These are phyloP conservation scores for Aeoliscus strigatus DNA, from an alignment of 2,797 vertebrate genomes.

Conservation along the genomic window DNA sequence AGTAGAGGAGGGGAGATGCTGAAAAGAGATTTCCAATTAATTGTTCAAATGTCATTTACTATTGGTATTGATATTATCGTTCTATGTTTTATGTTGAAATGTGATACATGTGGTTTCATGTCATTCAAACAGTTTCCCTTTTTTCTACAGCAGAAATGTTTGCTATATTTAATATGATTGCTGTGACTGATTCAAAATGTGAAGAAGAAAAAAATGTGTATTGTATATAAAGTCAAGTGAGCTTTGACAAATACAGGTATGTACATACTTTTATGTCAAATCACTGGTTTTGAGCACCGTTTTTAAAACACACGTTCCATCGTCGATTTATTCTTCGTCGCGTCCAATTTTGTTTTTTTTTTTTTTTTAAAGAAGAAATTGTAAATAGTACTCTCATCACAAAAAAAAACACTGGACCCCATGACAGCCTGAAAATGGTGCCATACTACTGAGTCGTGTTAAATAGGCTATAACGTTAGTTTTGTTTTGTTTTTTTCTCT, in stretches of 20 bases:
- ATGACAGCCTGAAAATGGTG: constrained; percentile 60
- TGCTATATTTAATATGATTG: constrained; percentile 63
- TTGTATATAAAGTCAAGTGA: constrained; percentile 42
- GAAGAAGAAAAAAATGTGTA: constrained; percentile 43
- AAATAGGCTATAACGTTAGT: constrained; percentile 26
- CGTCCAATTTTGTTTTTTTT: constrained; percentile 13
- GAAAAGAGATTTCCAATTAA: constrained; percentile 65
- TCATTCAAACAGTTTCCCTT: constrained; percentile 26
- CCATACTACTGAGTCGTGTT: constrained; percentile 62
- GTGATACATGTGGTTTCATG: constrained; percentile 49
- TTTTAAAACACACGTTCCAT: constrained; percentile 52
- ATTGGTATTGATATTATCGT: constrained; percentile 45
- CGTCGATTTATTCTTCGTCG: constrained; percentile 31
- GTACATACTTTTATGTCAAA: constrained; percentile 59
- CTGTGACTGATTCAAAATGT: constrained; percentile 65
- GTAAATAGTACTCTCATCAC: constrained; percentile 56
- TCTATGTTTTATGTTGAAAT: constrained; percentile 56
- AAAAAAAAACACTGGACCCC: constrained; percentile 43
- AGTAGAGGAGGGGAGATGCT: constrained; percentile 46
- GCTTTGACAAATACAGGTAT: constrained; percentile 50
- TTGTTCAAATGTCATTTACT: constrained; percentile 38
- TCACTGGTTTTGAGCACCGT: constrained; percentile 61
- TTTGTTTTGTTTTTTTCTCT: constrained; percentile 21
- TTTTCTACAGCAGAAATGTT: constrained; percentile 54
- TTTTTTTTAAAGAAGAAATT: constrained; percentile 24